Conservation (phyloP, 1,140 invertebrate species). For the Sarcophaga bullata region DNA sequence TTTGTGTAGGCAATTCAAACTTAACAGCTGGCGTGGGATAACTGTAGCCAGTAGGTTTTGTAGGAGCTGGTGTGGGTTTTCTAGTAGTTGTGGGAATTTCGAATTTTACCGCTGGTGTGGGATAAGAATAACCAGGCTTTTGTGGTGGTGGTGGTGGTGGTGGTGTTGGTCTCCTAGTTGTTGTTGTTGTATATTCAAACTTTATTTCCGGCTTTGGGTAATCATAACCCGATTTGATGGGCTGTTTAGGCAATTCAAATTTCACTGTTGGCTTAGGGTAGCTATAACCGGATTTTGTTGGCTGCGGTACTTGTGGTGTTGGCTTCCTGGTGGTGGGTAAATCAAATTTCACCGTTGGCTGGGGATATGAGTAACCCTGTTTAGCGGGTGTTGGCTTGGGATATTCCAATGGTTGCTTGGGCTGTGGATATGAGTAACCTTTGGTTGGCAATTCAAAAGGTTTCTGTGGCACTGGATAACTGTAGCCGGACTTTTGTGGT, state of each 20-base stretch:
- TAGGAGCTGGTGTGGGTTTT: slow-evolving; percentile 40
- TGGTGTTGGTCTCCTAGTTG: slow-evolving; percentile 51
- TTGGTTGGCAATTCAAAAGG: neutral
- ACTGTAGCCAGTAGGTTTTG: slow-evolving; percentile 47
- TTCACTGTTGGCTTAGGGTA: neutral
- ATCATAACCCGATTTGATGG: slow-evolving; percentile 47
- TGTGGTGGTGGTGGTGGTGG: slow-evolving; percentile 47
- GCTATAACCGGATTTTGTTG: slow-evolving; percentile 37
- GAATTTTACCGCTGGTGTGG: slow-evolving; percentile 32
- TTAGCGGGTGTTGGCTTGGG: slow-evolving; percentile 42
- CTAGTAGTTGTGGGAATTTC: slow-evolving; percentile 17
- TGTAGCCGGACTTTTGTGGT: neutral
- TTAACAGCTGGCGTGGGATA: slow-evolving; percentile 49
- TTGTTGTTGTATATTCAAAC: slow-evolving; percentile 38
- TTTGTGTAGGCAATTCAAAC: neutral
- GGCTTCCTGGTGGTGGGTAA: neutral
- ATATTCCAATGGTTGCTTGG: slow-evolving; percentile 43
- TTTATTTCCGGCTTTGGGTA: slow-evolving; percentile 50
- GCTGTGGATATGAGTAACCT: slow-evolving; percentile 31
- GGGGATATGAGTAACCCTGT: slow-evolving; percentile 55
- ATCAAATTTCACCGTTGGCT: slow-evolving; percentile 35
- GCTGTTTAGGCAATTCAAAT: neutral
- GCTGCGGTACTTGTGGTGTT: neutral
- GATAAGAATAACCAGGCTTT: slow-evolving; percentile 36
- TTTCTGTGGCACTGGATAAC: slow-evolving; percentile 15